Percentiles rank a stretch among this genome's conserved stretches.
phyloP scores from a whole-genome alignment of 37 sponge, comb jelly and placozoan species.

The Agelas oroides region DNA sequence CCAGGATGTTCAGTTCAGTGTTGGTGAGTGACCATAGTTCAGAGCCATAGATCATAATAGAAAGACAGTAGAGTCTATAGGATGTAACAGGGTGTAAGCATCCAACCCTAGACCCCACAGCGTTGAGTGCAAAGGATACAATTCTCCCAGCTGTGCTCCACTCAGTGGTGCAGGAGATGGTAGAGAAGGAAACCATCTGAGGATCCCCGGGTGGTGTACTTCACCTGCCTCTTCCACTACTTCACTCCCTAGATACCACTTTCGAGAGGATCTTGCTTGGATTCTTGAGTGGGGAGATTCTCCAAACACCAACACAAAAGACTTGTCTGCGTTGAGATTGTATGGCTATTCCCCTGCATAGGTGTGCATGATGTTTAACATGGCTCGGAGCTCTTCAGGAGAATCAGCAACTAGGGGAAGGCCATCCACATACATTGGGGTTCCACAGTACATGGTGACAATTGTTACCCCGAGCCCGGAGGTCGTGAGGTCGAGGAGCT shows the following conservation, averaged over 20 bases:
- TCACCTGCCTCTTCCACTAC: neutral
- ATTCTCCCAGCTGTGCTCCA: neutral
- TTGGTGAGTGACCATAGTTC: neutral
- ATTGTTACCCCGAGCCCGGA: too few species aligned
- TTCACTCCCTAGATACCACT: neutral
- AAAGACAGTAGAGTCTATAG: neutral
- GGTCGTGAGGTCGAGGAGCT: neutral
- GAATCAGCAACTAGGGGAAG: neutral
- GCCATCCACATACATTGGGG: neutral
- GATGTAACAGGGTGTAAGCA: neutral
- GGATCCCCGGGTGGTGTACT: slow-evolving; percentile 1
- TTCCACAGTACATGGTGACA: slow-evolving; percentile 10
- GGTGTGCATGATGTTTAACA: too few species aligned
- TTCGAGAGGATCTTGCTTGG: neutral
- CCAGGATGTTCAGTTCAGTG: neutral
- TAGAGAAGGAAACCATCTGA: neutral
- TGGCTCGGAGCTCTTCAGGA: too few species aligned
- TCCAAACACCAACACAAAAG: neutral
- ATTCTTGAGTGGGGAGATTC: neutral
- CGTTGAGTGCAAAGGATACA: neutral
- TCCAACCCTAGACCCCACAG: neutral
- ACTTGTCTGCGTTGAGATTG: too few species aligned
- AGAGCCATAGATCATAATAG: neutral
- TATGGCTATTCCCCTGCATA: too few species aligned
- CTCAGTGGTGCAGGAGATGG: neutral